Percentiles rank a stretch among this genome's conserved stretches.
These are phyloP conservation scores for Plagiodera versicolora DNA, from an alignment of 2,888 invertebrate species.

Conservation along the genomic window DNA sequence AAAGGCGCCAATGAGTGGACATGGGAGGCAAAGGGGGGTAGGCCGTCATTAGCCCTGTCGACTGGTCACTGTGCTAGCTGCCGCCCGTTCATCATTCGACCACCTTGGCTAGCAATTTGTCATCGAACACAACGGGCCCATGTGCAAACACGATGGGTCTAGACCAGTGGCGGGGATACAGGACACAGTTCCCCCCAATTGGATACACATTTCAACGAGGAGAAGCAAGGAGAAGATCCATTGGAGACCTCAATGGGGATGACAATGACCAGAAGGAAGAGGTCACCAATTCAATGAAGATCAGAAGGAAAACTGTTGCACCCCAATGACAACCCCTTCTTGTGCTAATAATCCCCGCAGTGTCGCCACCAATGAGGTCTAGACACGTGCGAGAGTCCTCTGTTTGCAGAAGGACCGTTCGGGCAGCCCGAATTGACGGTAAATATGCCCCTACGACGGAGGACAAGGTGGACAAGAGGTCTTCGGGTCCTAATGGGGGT, in stretches of 20 bases:
- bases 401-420: slow-evolving; percentile 18
- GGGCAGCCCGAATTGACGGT: slow-evolving; percentile 22
- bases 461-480: slow-evolving; percentile 21
- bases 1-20: slow-evolving; percentile 53
- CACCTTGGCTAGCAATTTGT: slow-evolving; percentile 55
- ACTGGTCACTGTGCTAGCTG: slow-evolving; percentile 51
- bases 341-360: too few relatives aligned
- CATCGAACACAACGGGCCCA: slow-evolving; percentile 41
- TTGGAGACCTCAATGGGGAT: too few relatives aligned
- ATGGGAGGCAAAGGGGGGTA: slow-evolving; percentile 44
- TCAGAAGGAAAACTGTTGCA: too few relatives aligned
- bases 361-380: background rate
- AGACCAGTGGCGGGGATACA: background rate
- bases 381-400: background rate
- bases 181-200: background rate
- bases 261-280: too few relatives aligned
- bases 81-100: slow-evolving; percentile 52
- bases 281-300: too few relatives aligned
- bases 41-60: slow-evolving; percentile 50
- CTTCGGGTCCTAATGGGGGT: slow-evolving; percentile 26
- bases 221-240: too few relatives aligned
- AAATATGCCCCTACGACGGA: slow-evolving; percentile 30
- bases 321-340: too few relatives aligned
- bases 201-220: too few relatives aligned
- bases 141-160: slow-evolving; percentile 43